Conservation (phyloP, 2,797 vertebrate species). For the Valencia hispanica region DNA sequence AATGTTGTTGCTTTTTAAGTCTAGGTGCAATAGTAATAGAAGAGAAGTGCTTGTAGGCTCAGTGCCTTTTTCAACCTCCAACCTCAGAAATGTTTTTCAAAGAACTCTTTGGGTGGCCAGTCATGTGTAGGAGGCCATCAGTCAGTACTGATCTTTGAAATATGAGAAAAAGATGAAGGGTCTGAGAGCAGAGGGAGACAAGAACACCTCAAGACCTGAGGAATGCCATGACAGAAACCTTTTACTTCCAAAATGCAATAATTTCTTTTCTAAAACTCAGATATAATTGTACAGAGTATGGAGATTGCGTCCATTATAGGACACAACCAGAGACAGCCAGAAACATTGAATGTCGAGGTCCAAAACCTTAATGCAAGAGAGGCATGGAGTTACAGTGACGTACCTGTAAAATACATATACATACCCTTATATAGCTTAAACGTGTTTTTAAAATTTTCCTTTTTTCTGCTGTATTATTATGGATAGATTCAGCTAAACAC, state of each 20-base stretch:
- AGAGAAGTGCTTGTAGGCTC: neutral
- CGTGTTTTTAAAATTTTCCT: too few species aligned
- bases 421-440: too few species aligned
- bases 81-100: slow-evolving; percentile 27
- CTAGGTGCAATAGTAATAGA: neutral
- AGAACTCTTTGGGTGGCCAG: slow-evolving; percentile 68
- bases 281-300: neutral
- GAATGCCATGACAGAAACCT: neutral
- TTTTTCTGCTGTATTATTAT: too few species aligned
- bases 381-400: too few species aligned
- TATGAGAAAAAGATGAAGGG: slow-evolving; percentile 29
- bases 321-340: neutral
- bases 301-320: neutral
- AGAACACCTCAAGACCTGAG: neutral
- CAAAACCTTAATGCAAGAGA: too few species aligned
- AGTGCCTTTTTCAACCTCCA: neutral
- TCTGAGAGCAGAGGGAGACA: neutral
- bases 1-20: neutral
- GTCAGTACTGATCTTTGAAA: slow-evolving; percentile 52
- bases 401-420: too few species aligned
- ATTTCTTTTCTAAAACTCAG: neutral
- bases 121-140: slow-evolving; percentile 53
- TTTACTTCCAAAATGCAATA: neutral
- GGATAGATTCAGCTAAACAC: too few species aligned
- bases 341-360: too few species aligned